Base-by-base conservation (phyloP, 2,888 invertebrate species). In the Polia nebulosa region DNA sequence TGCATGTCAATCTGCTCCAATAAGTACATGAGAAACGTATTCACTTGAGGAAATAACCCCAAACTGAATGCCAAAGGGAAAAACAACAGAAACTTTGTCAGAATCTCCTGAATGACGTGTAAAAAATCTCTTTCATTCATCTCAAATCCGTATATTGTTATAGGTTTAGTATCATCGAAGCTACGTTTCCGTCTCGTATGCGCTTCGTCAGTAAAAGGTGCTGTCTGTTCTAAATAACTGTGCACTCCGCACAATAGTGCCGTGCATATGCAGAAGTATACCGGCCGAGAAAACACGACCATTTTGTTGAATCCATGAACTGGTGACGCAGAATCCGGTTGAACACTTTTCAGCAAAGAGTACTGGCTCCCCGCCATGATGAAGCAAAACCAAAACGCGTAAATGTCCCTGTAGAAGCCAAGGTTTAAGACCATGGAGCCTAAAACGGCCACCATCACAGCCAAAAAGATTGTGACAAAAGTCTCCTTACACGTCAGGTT, bases 311-410 rank as follows among this genome's bases (percentile, higher is more conserved):
- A 99, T 15, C 99, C 99, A 92, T 99, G 99, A 45, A 99, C 99
- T 0, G 99, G 99, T 3, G 99, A 99, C 0, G 99, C 98, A 0
- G 99, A 99, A 93, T 99, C 99, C 0, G 99, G 99, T 89, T 99
- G 99, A 1, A 99, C 99, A 82, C 99, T 99, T 95, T 99, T 99
- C 78, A 99, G 94, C 80, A 99, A 95, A 0, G 99, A 99, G 93
- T 99, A 99, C 92, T 99, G 99, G 87, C 99, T 99, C 20, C 99
- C 98, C 1, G 99, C 99, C 85, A 99, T 99, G n/a, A 99, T 98
- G 85, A 99, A 98, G 94, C 99, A 99, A 92, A 99, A 99, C 88
- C 99, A 96, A 91, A 99, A 98, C 20, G 99, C 98, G 86, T 97
- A 98, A 62, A 99, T 97, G 91, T 99, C 99, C 85, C 97, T 97